Evolutionary conservation across 2,113 vertebrate genomes (phyloP).

Genomic region (Pelvicachromis taeniatus): DNA sequence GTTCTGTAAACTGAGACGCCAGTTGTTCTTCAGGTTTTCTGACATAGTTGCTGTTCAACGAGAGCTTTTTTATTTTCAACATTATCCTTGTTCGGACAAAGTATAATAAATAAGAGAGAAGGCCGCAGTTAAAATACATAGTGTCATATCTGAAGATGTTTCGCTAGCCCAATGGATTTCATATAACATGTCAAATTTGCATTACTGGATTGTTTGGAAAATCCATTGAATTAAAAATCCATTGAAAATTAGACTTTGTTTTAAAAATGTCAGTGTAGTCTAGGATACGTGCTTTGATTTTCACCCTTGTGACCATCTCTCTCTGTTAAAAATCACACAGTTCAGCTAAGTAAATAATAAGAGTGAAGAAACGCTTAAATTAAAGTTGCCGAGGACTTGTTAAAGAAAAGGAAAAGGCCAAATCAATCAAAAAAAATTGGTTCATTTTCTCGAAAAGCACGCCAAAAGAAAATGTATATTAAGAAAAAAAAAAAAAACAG

Average conservation of each 20-base stretch:
- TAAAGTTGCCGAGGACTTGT: constrained; percentile 27
- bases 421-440: constrained; percentile 37
- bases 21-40: neutral
- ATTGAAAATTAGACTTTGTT: neutral
- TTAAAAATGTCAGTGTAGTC: neutral
- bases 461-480: neutral
- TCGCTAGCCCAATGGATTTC: neutral
- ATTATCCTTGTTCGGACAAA: neutral
- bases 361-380: neutral
- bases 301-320: neutral
- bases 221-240: neutral
- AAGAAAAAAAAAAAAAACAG: neutral
- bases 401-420: constrained; percentile 43
- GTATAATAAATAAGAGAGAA: neutral
- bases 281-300: neutral
- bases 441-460: neutral
- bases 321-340: neutral
- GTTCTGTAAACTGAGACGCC: neutral
- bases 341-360: neutral
- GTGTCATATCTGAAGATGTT: neutral
- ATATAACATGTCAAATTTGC: neutral
- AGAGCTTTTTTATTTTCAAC: neutral
- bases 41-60: neutral
- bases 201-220: neutral
- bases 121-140: neutral